Conservation (phyloP, 2,113 vertebrate species). For the Oxyruncus cristatus region DNA sequence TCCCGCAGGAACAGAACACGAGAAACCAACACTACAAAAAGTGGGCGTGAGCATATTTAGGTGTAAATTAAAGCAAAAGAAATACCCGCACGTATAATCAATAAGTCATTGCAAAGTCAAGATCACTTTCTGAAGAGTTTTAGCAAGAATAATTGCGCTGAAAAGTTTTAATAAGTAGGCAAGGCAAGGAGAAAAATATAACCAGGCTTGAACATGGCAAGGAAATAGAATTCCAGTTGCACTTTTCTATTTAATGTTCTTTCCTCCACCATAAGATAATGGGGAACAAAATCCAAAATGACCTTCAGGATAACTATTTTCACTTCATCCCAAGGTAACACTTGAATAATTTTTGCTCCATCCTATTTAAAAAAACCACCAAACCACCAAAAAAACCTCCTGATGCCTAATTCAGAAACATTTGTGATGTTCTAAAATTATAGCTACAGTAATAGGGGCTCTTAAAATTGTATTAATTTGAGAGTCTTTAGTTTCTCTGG, state of each 20-base stretch:
- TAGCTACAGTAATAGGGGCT: neutral
- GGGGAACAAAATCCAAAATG: neutral
- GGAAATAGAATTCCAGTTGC: neutral
- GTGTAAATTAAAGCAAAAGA: neutral
- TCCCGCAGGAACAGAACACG: neutral
- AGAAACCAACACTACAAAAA: neutral
- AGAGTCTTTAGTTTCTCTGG: neutral
- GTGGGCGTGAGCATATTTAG: neutral
- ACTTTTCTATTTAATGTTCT: neutral
- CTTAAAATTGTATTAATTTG: neutral
- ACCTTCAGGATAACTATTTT: neutral
- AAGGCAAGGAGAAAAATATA: neutral
- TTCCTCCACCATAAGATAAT: neutral
- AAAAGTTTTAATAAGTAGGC: neutral
- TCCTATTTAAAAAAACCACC: neutral
- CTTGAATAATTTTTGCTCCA: neutral
- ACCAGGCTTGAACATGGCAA: neutral
- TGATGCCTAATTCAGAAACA: neutral
- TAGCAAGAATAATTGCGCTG: neutral
- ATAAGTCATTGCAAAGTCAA: neutral
- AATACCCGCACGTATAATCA: neutral
- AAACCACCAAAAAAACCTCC: neutral
- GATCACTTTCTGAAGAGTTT: neutral
- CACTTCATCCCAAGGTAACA: neutral
- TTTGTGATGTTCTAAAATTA: neutral